phyloP scores from a whole-genome alignment of 2,888 invertebrate genomes.

The Amorpha juglandis region DNA sequence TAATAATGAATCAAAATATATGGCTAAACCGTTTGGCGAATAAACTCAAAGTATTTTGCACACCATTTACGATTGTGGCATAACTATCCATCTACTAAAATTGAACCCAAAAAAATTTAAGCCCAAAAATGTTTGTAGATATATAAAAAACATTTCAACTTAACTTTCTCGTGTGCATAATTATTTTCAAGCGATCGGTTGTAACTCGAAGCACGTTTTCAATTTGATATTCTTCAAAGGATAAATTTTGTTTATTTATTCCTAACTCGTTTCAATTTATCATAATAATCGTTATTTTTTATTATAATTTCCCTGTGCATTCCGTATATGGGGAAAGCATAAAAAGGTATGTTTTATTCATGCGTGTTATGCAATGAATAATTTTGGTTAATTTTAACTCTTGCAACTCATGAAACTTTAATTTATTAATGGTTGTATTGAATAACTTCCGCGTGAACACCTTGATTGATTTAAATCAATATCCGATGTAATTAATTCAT shows the following conservation, averaged over 20 bases:
- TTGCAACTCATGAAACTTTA: constrained; percentile 13
- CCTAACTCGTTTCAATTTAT: constrained; percentile 37
- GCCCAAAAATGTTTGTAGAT: too few relatives aligned
- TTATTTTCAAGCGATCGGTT: constrained; percentile 8
- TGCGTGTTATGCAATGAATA: constrained; percentile 13
- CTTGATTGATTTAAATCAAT: constrained; percentile 3
- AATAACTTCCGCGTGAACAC: constrained; percentile 13
- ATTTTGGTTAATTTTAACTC: constrained; percentile 7
- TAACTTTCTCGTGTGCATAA: constrained; percentile 25
- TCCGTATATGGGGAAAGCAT: constrained; percentile 5
- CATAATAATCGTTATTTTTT: constrained; percentile 28
- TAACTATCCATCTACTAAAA: not conserved
- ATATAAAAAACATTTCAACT: not conserved
- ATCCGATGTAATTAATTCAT: constrained; percentile 7
- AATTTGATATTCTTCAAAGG: constrained; percentile 45
- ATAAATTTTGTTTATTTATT: constrained; percentile 42
- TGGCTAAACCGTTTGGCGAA: too few relatives aligned
- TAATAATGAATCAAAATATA: too few relatives aligned
- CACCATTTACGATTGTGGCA: not conserved
- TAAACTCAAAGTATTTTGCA: not conserved
- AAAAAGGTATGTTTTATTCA: constrained; percentile 11
- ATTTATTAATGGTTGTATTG: constrained; percentile 16
- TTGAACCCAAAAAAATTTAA: too few relatives aligned
- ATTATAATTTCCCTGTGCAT: constrained; percentile 1
- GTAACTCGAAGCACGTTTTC: constrained; percentile 43